Percentiles rank a stretch among this genome's conserved stretches.
These are phyloP conservation scores for Meiosimyza platycephala DNA, from an alignment of 2,888 invertebrate species.

Conservation along the genomic window DNA sequence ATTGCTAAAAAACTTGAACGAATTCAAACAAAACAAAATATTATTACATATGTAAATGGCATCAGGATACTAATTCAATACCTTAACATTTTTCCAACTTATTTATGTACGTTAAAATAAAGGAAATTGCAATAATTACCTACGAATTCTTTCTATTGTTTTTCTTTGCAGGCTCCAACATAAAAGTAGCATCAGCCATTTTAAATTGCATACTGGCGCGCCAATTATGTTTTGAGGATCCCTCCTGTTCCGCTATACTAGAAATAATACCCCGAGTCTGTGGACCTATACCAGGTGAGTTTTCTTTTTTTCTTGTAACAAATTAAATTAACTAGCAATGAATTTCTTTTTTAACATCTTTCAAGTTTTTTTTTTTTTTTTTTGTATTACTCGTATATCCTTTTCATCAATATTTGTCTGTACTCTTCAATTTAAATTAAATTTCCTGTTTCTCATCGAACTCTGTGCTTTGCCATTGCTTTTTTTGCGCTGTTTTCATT, in stretches of 20 bases:
- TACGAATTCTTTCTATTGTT: conserved; percentile 9
- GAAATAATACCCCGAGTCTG: conserved; percentile 92
- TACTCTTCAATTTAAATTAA: not conserved
- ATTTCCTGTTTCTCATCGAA: not conserved
- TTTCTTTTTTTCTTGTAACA: not conserved
- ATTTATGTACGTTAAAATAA: not conserved
- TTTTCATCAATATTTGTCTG: not conserved
- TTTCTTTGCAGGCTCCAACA: conserved; percentile 77
- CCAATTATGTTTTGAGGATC: conserved; percentile 90
- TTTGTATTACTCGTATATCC: not conserved
- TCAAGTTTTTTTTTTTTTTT: not conserved
- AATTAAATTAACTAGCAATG: not conserved
- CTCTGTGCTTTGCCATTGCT: not conserved
- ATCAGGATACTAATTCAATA: too few species aligned
- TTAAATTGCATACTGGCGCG: conserved; percentile 89
- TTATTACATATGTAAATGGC: too few species aligned
- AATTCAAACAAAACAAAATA: too few species aligned
- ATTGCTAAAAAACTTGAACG: too few species aligned
- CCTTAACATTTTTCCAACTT: not conserved
- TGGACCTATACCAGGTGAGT: conserved; percentile 90
- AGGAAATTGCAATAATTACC: too few species aligned
- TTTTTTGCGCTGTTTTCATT: not conserved
- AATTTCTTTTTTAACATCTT: not conserved
- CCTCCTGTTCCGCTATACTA: conserved; percentile 89
- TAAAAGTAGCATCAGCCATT: conserved; percentile 83